Conservation (phyloP, 2,113 vertebrate species). For the Ochotona curzoniae region DNA sequence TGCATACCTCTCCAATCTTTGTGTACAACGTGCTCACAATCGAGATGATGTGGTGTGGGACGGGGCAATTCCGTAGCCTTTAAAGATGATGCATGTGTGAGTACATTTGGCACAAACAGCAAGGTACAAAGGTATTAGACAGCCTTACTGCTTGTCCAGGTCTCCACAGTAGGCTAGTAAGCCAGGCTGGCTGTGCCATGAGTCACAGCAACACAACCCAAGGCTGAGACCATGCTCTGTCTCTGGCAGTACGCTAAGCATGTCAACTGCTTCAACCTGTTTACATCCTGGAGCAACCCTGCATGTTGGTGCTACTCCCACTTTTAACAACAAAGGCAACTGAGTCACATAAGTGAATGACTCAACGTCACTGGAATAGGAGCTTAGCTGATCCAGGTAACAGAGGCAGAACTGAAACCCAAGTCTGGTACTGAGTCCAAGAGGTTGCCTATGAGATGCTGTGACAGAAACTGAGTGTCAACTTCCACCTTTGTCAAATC, state of each 20-base stretch:
- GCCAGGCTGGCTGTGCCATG: not conserved
- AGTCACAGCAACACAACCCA: not conserved
- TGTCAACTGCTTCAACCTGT: not conserved
- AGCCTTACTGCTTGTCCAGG: not conserved
- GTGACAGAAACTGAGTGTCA: not conserved
- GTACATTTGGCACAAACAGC: not conserved
- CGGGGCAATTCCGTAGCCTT: not conserved
- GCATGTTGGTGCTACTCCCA: not conserved
- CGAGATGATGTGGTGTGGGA: not conserved
- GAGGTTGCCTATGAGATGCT: not conserved
- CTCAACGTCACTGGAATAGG: not conserved
- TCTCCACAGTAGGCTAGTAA: not conserved
- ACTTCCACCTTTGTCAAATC: not conserved
- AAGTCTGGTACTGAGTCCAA: not conserved
- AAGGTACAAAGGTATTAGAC: not conserved
- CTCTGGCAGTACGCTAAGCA: not conserved
- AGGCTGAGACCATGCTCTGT: not conserved
- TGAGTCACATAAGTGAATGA: conserved; percentile 2
- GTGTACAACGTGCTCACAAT: not conserved
- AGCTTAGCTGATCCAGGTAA: not conserved
- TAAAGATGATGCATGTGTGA: not conserved
- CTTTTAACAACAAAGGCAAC: not conserved
- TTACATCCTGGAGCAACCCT: not conserved
- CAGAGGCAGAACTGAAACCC: not conserved
- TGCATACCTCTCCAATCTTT: not conserved